phyloP scores from a whole-genome alignment of 2,113 vertebrate genomes.

The Phyllopteryx taeniolatus region DNA sequence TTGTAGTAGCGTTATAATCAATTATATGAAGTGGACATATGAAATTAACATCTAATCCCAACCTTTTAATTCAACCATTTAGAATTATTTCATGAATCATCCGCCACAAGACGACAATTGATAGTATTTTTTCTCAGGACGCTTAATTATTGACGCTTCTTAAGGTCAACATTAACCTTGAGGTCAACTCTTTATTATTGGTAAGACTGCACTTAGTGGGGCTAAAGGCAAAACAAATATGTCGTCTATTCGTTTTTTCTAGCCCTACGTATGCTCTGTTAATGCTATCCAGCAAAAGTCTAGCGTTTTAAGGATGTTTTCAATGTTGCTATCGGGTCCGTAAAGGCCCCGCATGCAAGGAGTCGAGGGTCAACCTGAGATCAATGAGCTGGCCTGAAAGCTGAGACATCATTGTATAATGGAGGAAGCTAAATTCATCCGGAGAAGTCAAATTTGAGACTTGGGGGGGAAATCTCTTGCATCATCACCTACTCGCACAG shows the following conservation, averaged over 20 bases:
- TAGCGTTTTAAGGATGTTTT: conserved; percentile 15
- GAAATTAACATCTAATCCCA: too few species aligned
- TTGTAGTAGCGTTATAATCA: too few species aligned
- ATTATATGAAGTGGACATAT: too few species aligned
- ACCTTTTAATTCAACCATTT: too few species aligned
- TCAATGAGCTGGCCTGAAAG: conserved; percentile 57
- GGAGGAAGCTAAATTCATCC: conserved; percentile 66
- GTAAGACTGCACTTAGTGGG: too few species aligned
- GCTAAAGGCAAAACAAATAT: too few species aligned
- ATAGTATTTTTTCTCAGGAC: too few species aligned
- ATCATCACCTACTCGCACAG: conserved; percentile 40
- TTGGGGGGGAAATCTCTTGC: conserved; percentile 59
- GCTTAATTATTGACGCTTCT: too few species aligned
- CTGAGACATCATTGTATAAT: conserved; percentile 63
- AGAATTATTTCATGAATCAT: too few species aligned
- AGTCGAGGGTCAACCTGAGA: conserved; percentile 62
- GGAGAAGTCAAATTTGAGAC: conserved; percentile 63
- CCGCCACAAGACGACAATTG: too few species aligned
- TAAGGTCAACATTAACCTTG: not conserved
- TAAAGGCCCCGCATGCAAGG: conserved; percentile 40
- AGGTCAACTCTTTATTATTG: not conserved
- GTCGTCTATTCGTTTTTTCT: not conserved
- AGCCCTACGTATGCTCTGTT: not conserved
- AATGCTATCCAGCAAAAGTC: conserved; percentile 1
- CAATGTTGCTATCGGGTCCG: conserved; percentile 20